Percentiles rank a stretch among this genome's conserved stretches.
Conservation (phyloP, 2,888 invertebrate genomes). For the Diadegma fenestrale region DNA sequence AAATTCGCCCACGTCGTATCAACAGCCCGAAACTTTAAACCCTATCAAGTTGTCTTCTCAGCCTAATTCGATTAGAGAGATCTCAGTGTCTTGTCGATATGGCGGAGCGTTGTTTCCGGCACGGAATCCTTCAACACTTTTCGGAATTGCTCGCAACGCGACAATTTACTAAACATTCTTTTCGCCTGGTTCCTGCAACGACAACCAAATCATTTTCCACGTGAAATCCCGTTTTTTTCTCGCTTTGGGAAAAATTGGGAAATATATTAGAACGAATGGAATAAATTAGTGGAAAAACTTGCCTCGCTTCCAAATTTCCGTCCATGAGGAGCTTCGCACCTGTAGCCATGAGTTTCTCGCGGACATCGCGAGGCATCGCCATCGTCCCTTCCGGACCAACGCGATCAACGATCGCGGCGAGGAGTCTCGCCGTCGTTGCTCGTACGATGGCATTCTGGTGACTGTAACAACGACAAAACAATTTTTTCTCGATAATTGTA, state of each 20-base stretch:
- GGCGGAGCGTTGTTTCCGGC: slow-evolving; percentile 91
- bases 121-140: slow-evolving; percentile 92
- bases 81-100: slow-evolving; percentile 93
- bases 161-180: slow-evolving; percentile 90
- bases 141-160: slow-evolving; percentile 91
- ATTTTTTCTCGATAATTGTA: background rate
- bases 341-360: slow-evolving; percentile 92
- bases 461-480: slow-evolving; percentile 75
- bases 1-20: background rate
- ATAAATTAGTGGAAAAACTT: slow-evolving; percentile 64
- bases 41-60: background rate
- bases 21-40: background rate
- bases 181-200: slow-evolving; percentile 89
- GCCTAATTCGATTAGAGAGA: slow-evolving; percentile 84
- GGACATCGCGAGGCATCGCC: slow-evolving; percentile 90
- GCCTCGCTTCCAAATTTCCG: slow-evolving; percentile 94
- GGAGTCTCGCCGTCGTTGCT: slow-evolving; percentile 92
- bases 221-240: too few relatives aligned
- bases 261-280: slow-evolving; percentile 1
- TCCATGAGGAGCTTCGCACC: slow-evolving; percentile 94
- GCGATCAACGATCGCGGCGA: slow-evolving; percentile 90
- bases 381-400: slow-evolving; percentile 91
- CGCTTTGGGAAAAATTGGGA: slow-evolving; percentile 27
- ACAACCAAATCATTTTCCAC: background rate
- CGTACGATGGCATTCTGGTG: slow-evolving; percentile 96